Conservation (phyloP, 2,113 vertebrate genomes). For the Neolamprologus longior region DNA sequence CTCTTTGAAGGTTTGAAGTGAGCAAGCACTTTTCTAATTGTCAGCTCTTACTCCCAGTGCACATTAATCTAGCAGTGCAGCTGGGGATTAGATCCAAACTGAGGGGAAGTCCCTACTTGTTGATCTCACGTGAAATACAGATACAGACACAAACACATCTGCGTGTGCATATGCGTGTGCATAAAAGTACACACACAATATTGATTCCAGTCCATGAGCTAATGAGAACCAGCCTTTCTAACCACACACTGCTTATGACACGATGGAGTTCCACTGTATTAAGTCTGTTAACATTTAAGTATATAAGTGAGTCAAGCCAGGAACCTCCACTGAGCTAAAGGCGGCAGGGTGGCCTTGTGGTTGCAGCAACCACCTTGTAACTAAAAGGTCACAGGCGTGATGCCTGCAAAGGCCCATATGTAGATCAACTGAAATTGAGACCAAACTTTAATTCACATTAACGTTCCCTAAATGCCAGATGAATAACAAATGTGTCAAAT, state of each 20-base stretch:
- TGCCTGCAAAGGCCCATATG: slow-evolving; percentile 4
- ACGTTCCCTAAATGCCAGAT: background rate
- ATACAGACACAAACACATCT: background rate
- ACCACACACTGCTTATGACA: slow-evolving; percentile 29
- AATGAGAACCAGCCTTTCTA: slow-evolving; percentile 33
- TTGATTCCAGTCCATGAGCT: slow-evolving; percentile 34
- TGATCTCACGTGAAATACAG: background rate
- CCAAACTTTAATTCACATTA: background rate
- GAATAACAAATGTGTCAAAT: slow-evolving; percentile 1
- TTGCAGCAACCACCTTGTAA: slow-evolving; percentile 44
- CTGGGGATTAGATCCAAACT: slow-evolving; percentile 9
- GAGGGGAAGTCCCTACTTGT: slow-evolving; percentile 33
- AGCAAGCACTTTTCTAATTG: slow-evolving; percentile 32
- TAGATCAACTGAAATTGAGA: slow-evolving; percentile 20
- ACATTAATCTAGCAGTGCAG: slow-evolving; percentile 20
- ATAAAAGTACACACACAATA: background rate
- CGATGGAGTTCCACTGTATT: slow-evolving; percentile 28
- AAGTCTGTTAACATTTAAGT: slow-evolving; percentile 45
- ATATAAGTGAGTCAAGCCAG: slow-evolving; percentile 3
- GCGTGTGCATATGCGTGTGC: background rate
- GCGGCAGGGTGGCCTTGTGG: slow-evolving; percentile 35
- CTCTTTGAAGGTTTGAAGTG: background rate
- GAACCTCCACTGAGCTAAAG: slow-evolving; percentile 3
- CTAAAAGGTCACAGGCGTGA: slow-evolving; percentile 30
- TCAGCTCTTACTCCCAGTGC: slow-evolving; percentile 19